Conservation (phyloP, 2,888 invertebrate genomes). For the Omphaloscelis lunosa region DNA sequence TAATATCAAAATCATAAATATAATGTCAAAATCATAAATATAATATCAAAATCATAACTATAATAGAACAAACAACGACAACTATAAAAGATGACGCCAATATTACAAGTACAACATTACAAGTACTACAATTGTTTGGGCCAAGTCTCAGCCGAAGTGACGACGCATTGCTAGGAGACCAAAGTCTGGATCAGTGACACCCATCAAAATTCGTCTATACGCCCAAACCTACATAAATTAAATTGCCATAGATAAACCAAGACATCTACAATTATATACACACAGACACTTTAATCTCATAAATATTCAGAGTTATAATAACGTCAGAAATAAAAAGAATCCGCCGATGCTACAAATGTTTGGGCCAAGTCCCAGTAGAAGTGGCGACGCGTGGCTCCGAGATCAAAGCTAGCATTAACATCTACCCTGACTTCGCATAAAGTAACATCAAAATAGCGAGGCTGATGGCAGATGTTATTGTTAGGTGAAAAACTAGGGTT, state of each 20-base stretch:
- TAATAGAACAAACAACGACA: too few relatives aligned
- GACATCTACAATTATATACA: background rate
- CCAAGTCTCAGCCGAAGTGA: slow-evolving; percentile 50
- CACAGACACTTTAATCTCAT: slow-evolving; percentile 19
- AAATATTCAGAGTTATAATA: slow-evolving; percentile 33
- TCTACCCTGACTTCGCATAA: slow-evolving; percentile 76
- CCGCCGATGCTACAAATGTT: slow-evolving; percentile 59
- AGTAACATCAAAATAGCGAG: slow-evolving; percentile 49
- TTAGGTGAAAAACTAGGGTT: slow-evolving; percentile 15
- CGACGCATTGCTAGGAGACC: slow-evolving; percentile 66
- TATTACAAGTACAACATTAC: too few relatives aligned
- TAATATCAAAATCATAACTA: too few relatives aligned
- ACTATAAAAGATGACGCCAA: slow-evolving; percentile 33
- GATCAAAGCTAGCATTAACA: slow-evolving; percentile 79
- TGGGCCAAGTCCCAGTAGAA: slow-evolving; percentile 49
- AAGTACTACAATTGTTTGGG: slow-evolving; percentile 62
- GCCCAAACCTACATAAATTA: background rate
- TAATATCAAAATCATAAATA: too few relatives aligned
- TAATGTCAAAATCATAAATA: too few relatives aligned
- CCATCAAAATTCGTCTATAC: background rate
- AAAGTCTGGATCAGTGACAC: background rate
- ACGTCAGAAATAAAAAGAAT: slow-evolving; percentile 37
- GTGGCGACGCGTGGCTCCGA: slow-evolving; percentile 72
- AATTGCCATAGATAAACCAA: background rate
- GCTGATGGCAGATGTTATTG: slow-evolving; percentile 43